phyloP scores from a whole-genome alignment of 2,888 invertebrate species.

The Diarsia dahlii region DNA sequence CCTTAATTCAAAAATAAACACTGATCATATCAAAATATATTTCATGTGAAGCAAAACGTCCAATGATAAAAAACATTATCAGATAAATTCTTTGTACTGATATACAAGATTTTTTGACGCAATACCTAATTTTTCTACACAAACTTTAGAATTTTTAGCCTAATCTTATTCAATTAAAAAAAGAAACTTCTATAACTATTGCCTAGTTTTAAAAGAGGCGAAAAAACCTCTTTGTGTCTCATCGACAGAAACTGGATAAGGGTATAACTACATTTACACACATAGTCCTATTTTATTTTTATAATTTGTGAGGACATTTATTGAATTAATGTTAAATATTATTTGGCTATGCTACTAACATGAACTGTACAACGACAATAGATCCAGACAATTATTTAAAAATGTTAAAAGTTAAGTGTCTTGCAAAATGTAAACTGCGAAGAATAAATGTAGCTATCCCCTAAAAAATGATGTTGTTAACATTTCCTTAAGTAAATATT shows the following conservation, averaged over 20 bases:
- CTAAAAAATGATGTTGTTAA: slow-evolving; percentile 68
- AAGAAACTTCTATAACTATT: slow-evolving; percentile 75
- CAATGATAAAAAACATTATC: slow-evolving; percentile 76
- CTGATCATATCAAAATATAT: slow-evolving; percentile 86
- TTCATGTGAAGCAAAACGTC: slow-evolving; percentile 80
- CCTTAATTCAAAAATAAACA: slow-evolving; percentile 78
- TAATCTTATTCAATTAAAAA: slow-evolving; percentile 80
- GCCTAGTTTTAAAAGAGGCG: slow-evolving; percentile 75
- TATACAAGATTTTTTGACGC: slow-evolving; percentile 85
- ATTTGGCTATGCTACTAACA: slow-evolving; percentile 42
- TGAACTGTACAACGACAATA: slow-evolving; percentile 53
- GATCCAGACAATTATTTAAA: slow-evolving; percentile 25
- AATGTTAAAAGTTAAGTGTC: slow-evolving; percentile 26
- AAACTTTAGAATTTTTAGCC: slow-evolving; percentile 79
- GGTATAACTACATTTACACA: slow-evolving; percentile 74
- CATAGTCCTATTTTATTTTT: slow-evolving; percentile 28
- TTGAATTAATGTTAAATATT: slow-evolving; percentile 34
- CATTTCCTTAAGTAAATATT: slow-evolving; percentile 78
- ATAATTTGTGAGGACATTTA: slow-evolving; percentile 29
- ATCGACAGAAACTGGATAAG: slow-evolving; percentile 57
- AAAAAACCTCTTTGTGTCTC: slow-evolving; percentile 70
- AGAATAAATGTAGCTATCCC: slow-evolving; percentile 68
- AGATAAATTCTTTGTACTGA: slow-evolving; percentile 87
- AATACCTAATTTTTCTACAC: slow-evolving; percentile 77
- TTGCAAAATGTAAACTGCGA: slow-evolving; percentile 45